Evolutionary conservation across 2,113 vertebrate genomes (phyloP).

Genomic region (Engystomops pustulosus): DNA sequence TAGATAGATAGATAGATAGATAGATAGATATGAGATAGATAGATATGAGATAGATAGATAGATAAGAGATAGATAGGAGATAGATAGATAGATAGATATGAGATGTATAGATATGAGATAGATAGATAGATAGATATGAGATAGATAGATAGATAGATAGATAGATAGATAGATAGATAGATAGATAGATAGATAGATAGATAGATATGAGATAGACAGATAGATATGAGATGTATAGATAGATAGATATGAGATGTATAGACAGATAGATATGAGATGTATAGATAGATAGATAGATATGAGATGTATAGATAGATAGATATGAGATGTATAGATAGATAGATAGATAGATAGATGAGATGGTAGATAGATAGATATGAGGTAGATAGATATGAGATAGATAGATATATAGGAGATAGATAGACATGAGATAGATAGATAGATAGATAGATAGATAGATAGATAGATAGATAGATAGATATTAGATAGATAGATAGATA

Average conservation of each 20-base stretch:
- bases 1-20: neutral
- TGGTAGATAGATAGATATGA: no score
- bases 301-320: neutral
- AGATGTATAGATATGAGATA: conserved; percentile 11
- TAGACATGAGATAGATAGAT: no score
- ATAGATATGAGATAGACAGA: conserved; percentile 6
- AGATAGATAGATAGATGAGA: neutral
- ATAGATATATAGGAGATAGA: neutral
- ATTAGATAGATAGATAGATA: no score
- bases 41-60: neutral
- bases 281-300: neutral
- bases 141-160: conserved; percentile 19
- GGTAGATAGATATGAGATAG: no score
- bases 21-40: neutral
- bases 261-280: neutral
- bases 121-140: conserved; percentile 23
- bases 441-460: neutral
- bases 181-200: neutral
- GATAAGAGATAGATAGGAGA: neutral
- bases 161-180: neutral
- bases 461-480: conserved; percentile 4
- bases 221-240: neutral
- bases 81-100: neutral
- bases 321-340: neutral
- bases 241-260: neutral